Evolutionary conservation across 2,113 vertebrate genomes (phyloP), one percentile per base, ranked within the genome.

Genomic region (Panthera leo): DNA sequence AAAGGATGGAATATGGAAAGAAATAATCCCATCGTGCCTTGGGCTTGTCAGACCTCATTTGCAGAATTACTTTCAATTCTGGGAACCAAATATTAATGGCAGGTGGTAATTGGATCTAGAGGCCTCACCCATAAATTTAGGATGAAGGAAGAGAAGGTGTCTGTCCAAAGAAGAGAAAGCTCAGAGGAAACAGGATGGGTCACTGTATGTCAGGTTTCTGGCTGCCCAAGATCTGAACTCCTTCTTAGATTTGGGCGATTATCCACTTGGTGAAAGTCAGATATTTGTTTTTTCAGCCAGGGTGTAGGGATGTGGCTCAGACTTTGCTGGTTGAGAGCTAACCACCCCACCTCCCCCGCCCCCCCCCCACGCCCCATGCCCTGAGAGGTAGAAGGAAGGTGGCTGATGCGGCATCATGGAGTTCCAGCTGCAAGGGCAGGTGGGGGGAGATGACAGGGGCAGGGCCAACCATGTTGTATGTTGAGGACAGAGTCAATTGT

Each of bases 171-270:
- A 36, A 65, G 19, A 70, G 67, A 48, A 42, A 11, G 48, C 48
- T 42, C 55, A 55, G n/a, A 95, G 45, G 83, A 83, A 73, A 45
- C 68, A 80, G 42, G 85, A 31, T 3, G 1, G 15, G 9, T 12
- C 1, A 39, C 76, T 76, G 0, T 21, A 19, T 12, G 45, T 92
- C 88, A 92, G 45, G 42, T 31, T 91, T 95, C 58, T 89, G 94
- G 78, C 92, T 71, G 75, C 67, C 86, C 93, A 34, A 76, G 34
- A 67, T 42, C 18, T 85, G 68, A 97, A 71, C 92, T 95, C 61
- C 70, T 87, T 67, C n/a, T 71, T 93, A 63, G 42, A 55, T 65
- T 39, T 84, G 48, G 76, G 58, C 71, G 14, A 85, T n/a, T 48
- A 58, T 88, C 76, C 21, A 27, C n/a, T 42, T 91, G 63, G n/a